Evolutionary conservation across 2,888 invertebrate genomes (phyloP), one percentile per base, ranked within the genome.

Genomic region (Apotomis betuletana): DNA sequence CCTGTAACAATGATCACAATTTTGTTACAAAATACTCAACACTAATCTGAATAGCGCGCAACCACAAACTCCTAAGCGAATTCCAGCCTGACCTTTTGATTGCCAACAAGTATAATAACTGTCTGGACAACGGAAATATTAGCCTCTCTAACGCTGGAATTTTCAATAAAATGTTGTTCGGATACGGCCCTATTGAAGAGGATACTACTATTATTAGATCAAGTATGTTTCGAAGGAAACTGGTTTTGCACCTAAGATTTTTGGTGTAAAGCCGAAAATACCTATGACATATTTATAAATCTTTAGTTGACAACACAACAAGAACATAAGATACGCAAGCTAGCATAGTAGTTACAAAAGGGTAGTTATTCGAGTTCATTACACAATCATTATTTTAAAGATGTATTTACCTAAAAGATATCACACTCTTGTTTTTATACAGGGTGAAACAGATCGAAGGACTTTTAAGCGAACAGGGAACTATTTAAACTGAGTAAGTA

Each of bases 151-250:
- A 52, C 68, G 68, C 13, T 49, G 69, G 69, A 69, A 69, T 69
- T 69, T 69, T 62, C 69, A 69, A 69, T 69, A 69, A 69, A 62
- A 62, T 69, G 61, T 62, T 55, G 55, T 49, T 54, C 69, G 61
- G 55, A 46, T 57, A 15, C 38, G 52, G 69, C 15, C 54, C 61
- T n/a, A 49, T 57, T 15, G 55, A 13, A 62, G 54, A 62, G 27
- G 55, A 15, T 64, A 64, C 54, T 55, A 55, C 41, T 64, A 64
- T 36, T 49, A 49, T 49, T 10, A 49, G 9, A 49, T 49, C 49
- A 49, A 6, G 12, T 52, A 63, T 52, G 12, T 13, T 63, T 63
- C 27, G 51, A n/a, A 12, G 64, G n/a, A 55, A 64, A 15, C 41
- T 27, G 44, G 41, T 55, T 63, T 55, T 54, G 41, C 52, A 12